These are phyloP conservation scores for Tribolium castaneum DNA, from an alignment of 1,140 invertebrate genomes.

Conservation along the genomic window DNA sequence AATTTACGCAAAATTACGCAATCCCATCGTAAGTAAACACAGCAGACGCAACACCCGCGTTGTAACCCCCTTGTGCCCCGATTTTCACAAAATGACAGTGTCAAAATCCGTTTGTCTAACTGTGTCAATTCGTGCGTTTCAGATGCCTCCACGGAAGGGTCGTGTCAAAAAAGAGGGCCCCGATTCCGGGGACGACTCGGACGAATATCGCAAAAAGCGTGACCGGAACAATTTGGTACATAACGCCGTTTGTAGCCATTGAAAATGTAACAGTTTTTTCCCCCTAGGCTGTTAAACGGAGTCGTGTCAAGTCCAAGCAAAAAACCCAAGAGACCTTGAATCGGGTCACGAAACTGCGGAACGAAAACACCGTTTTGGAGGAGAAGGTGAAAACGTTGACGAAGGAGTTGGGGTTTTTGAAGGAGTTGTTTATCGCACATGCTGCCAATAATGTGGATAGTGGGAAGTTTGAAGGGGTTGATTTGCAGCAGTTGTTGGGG, in stretches of 20 bases:
- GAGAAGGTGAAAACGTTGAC: constrained; percentile 87
- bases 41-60: neutral
- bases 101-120: neutral
- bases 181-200: constrained; percentile 74
- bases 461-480: constrained; percentile 66
- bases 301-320: constrained; percentile 86
- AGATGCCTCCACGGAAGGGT: constrained; percentile 60
- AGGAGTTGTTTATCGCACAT: constrained; percentile 87
- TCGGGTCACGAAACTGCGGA: constrained; percentile 80
- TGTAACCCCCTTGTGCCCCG: neutral
- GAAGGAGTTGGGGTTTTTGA: constrained; percentile 87
- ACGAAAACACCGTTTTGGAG: constrained; percentile 86
- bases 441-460: constrained; percentile 69
- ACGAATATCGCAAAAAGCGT: constrained; percentile 82
- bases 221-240: constrained; percentile 85
- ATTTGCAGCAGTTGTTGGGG: constrained; percentile 68
- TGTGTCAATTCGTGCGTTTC: neutral
- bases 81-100: constrained; percentile 26
- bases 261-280: constrained; percentile 50
- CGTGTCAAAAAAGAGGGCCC: constrained; percentile 56
- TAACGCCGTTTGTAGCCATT: constrained; percentile 27
- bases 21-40: neutral
- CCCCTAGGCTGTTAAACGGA: constrained; percentile 84
- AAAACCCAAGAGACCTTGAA: constrained; percentile 84
- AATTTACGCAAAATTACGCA: constrained; percentile 6